These are phyloP conservation scores for Trachemys scripta DNA, from an alignment of 2,113 vertebrate genomes.

Conservation along the genomic window DNA sequence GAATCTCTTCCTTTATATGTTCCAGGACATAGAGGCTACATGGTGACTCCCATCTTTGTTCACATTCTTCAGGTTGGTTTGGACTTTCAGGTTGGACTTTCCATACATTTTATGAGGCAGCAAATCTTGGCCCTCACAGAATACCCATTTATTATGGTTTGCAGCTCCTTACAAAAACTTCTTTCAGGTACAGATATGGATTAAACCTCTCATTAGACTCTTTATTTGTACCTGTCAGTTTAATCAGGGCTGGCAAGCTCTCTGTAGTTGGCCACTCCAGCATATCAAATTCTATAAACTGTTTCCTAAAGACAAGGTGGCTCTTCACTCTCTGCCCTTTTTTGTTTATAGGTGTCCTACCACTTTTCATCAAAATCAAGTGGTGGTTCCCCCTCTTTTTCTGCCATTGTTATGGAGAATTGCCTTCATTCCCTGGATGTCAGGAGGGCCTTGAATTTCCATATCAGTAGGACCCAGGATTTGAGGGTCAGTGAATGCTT, in stretches of 20 bases:
- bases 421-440: background rate
- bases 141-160: background rate
- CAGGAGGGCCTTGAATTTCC: background rate
- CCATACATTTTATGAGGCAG: background rate
- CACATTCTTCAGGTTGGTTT: background rate
- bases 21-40: background rate
- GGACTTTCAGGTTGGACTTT: background rate
- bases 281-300: background rate
- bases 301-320: background rate
- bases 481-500: background rate
- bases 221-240: background rate
- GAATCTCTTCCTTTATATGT: background rate
- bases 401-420: background rate
- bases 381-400: background rate
- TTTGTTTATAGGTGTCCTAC: background rate
- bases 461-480: background rate
- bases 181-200: background rate
- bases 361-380: background rate
- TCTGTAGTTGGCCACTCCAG: background rate
- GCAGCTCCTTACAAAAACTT: background rate
- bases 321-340: background rate
- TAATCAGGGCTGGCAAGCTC: background rate
- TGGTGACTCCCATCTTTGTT: background rate
- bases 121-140: background rate
- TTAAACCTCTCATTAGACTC: background rate